Conservation (phyloP, 2,797 vertebrate species). For the Xenops minutus region DNA sequence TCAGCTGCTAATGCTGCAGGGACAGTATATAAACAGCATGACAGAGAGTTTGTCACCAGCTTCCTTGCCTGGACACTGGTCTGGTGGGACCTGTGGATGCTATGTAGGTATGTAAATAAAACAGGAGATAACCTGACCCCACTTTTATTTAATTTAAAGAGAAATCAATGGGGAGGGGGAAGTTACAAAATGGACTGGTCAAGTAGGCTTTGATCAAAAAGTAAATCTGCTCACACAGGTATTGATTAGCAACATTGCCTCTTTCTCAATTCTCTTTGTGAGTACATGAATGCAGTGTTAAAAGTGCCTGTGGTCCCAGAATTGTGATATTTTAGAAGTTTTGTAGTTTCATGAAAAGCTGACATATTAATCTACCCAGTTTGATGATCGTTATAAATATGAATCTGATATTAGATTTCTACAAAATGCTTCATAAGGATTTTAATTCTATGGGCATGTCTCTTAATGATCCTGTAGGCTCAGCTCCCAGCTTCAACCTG, state of each 20-base stretch:
- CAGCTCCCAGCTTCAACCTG: not conserved
- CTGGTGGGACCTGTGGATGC: not conserved
- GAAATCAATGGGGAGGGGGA: conserved; percentile 1
- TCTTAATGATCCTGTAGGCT: not conserved
- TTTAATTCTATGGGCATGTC: not conserved
- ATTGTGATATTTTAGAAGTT: not conserved
- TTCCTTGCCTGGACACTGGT: not conserved
- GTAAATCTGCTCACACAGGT: conserved; percentile 31
- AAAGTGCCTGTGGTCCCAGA: not conserved
- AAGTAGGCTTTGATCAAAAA: conserved; percentile 60
- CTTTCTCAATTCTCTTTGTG: not conserved
- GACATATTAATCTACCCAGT: not conserved
- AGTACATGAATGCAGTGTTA: not conserved
- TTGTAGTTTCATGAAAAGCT: not conserved
- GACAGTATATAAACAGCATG: not conserved
- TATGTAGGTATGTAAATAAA: conserved; percentile 52
- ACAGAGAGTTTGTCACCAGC: not conserved
- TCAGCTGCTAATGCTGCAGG: not conserved
- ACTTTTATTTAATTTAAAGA: conserved; percentile 46
- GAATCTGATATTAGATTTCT: not conserved
- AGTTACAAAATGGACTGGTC: conserved; percentile 36
- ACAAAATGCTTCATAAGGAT: not conserved
- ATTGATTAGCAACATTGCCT: conserved; percentile 9
- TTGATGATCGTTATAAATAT: not conserved
- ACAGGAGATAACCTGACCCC: not conserved